Evolutionary conservation across 2,888 invertebrate species (phyloP), one percentile per base, ranked within the genome.

Genomic region (Eulithis prunata): DNA sequence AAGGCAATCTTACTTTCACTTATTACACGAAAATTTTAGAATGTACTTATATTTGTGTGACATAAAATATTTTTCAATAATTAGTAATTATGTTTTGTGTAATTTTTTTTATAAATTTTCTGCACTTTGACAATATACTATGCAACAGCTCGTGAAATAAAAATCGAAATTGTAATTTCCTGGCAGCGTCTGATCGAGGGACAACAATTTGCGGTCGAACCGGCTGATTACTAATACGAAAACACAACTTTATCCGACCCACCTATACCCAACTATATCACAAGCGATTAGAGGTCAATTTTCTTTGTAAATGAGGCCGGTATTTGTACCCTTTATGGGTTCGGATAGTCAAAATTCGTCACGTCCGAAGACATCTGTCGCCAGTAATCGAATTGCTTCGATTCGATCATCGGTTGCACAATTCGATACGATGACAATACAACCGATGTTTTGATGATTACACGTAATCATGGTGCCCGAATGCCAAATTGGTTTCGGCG

Each of bases 331-430:
- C 66, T 83, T 79, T 78, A 79, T 75, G 74, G 75, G 70, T 71
- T 78, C 78, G 83, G 84, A 86, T 85, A 82, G 87, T 86, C 87
- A 77, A 92, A 91, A 93, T 92, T 93, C 92, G 92, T 93, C 92
- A 93, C 92, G 92, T 92, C 86, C 88, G 80, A 85, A 84, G 88
- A 91, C 92, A 93, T 91, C 92, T 93, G 92, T 93, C 92, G 91
- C 87, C 87, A 78, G 83, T 91, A 91, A 91, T 91, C 90, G 92
- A 91, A 86, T 86, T 81, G 84, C 78, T 80, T 84, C 81, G 87
- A 85, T 86, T 85, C 87, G 84, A 85, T 86, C 79, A 81, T 84
- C 83, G 81, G 84, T 91, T 91, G 90, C 91, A 89, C 90, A 90
- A 93, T 91, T 90, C 87, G 87, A 84, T 82, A 81, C 90, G 90